phyloP scores from a whole-genome alignment of 2,888 invertebrate genomes.

The Heliothis peltigera region DNA sequence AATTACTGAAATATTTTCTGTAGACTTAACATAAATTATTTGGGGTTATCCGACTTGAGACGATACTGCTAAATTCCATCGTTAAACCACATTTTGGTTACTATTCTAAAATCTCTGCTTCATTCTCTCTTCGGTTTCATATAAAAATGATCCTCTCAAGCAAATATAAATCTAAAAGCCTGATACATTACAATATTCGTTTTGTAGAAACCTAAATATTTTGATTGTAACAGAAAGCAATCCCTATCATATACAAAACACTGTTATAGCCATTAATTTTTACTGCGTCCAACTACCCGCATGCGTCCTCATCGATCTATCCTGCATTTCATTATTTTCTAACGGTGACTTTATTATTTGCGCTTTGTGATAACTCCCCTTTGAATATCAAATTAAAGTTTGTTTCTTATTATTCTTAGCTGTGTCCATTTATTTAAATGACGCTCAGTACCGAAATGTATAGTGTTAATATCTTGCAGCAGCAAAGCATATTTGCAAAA shows the following conservation, averaged over 20 bases:
- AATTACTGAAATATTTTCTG: conserved; percentile 72
- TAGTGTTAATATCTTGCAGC: conserved; percentile 1
- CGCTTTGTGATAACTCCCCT: conserved; percentile 60
- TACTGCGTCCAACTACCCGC: conserved; percentile 72
- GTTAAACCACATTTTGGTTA: conserved; percentile 27
- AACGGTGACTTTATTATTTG: conserved; percentile 66
- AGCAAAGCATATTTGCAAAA: conserved; percentile 27
- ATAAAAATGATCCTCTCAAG: background rate
- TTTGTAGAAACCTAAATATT: too few relatives aligned
- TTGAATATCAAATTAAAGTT: conserved; percentile 33
- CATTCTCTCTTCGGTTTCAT: background rate
- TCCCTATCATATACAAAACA: conserved; percentile 24
- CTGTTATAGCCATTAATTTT: conserved; percentile 62
- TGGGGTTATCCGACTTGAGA: conserved; percentile 56
- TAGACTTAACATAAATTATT: conserved; percentile 60
- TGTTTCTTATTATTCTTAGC: conserved; percentile 13
- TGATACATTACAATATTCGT: too few relatives aligned
- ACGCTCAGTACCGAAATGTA: conserved; percentile 2
- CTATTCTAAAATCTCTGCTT: conserved; percentile 10
- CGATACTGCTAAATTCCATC: conserved; percentile 40
- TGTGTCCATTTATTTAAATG: conserved; percentile 19
- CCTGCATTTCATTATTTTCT: conserved; percentile 74
- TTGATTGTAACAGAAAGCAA: background rate
- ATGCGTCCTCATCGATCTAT: conserved; percentile 77
- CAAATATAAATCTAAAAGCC: background rate